phyloP scores from a whole-genome alignment of 2,797 vertebrate genomes.

The Pipistrellus pygmaeus region DNA sequence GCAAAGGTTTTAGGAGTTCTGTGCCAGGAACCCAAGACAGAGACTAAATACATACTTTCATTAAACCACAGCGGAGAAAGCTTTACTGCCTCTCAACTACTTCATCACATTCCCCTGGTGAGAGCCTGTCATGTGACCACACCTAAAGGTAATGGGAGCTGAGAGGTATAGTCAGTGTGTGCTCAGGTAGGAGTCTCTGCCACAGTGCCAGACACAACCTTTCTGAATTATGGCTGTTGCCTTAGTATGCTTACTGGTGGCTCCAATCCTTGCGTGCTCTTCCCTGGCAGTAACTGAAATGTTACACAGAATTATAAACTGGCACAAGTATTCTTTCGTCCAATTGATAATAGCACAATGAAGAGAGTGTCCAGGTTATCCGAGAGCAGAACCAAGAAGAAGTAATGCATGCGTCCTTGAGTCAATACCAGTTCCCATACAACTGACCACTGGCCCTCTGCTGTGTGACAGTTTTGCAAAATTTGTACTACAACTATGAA shows the following conservation, averaged over 20 bases:
- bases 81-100: not conserved
- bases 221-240: not conserved
- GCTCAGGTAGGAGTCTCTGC: not conserved
- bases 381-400: not conserved
- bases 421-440: not conserved
- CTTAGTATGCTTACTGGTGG: not conserved
- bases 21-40: not conserved
- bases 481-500: not conserved
- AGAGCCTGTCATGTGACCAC: not conserved
- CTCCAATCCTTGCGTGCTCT: not conserved
- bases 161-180: not conserved
- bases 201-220: not conserved
- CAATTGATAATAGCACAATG: not conserved
- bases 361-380: not conserved
- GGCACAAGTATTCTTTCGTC: constrained; percentile 3
- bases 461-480: not conserved
- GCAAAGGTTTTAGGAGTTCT: not conserved
- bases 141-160: not conserved
- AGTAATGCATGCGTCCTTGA: not conserved
- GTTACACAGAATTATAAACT: not conserved
- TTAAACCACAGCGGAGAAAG: not conserved
- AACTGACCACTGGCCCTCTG: not conserved
- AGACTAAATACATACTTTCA: not conserved
- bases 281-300: not conserved
- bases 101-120: not conserved